A percentile compares a stretch with the other conserved stretches of the same genome.
phyloP scores from a whole-genome alignment of 2,888 invertebrate species.

The Acleris cristana region DNA sequence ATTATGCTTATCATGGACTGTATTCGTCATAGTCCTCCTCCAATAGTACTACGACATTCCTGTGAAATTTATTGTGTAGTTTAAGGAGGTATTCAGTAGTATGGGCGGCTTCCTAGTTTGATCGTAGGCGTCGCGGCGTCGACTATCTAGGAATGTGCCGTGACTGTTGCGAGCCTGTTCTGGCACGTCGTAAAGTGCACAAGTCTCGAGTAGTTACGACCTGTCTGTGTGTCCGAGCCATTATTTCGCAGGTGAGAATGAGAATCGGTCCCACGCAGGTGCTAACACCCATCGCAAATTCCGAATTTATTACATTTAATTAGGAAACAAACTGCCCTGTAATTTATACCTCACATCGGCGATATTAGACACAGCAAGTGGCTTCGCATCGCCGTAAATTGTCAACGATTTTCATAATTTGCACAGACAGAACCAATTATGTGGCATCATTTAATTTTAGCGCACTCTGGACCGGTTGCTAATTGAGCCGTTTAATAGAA shows the following conservation, averaged over 20 bases:
- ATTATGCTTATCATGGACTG: constrained; percentile 12
- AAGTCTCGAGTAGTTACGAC: constrained; percentile 61
- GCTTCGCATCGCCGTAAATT: constrained; percentile 50
- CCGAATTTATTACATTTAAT: not conserved
- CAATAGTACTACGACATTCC: not conserved
- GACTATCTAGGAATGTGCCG: constrained; percentile 41
- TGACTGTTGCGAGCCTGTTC: constrained; percentile 53
- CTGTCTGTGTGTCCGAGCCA: constrained; percentile 25
- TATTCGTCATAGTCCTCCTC: not conserved
- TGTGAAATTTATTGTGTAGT: constrained; percentile 3
- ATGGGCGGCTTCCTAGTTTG: constrained; percentile 27
- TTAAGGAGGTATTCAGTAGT: constrained; percentile 10
- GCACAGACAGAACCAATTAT: constrained; percentile 47
- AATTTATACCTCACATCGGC: constrained; percentile 37
- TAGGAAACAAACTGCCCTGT: constrained; percentile 27
- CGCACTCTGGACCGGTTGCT: constrained; percentile 52
- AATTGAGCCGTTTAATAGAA: constrained; percentile 62
- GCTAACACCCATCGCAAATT: constrained; percentile 9
- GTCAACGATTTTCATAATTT: constrained; percentile 63
- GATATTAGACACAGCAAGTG: constrained; percentile 35
- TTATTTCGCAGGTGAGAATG: constrained; percentile 32
- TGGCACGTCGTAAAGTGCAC: constrained; percentile 64
- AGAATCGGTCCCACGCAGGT: constrained; percentile 46
- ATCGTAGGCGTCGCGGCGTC: constrained; percentile 39
- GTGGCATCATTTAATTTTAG: constrained; percentile 50